These are phyloP conservation scores for Microplitis manilae DNA, from an alignment of 2,888 invertebrate genomes.

Conservation along the genomic window DNA sequence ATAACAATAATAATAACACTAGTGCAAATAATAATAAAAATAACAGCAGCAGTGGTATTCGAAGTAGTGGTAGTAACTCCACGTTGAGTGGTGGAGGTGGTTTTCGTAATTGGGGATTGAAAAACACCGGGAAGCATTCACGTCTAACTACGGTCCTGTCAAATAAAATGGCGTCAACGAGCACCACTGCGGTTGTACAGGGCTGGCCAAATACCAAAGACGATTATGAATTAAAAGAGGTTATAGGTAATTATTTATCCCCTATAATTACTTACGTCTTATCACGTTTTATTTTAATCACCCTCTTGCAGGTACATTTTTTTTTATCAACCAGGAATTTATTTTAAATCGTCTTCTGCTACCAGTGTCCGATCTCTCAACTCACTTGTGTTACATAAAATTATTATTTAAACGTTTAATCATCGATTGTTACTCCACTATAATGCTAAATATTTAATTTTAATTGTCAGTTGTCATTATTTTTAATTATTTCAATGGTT, in stretches of 20 bases:
- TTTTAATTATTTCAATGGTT: not conserved
- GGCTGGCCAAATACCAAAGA: constrained; percentile 92
- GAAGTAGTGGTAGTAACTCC: constrained; percentile 20
- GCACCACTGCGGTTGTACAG: constrained; percentile 72
- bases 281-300: not conserved
- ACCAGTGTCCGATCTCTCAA: not conserved
- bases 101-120: constrained; percentile 57
- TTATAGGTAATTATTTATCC: constrained; percentile 83
- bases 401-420: not conserved
- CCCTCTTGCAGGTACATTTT: not conserved
- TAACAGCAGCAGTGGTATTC: too few species aligned
- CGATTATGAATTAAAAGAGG: constrained; percentile 93
- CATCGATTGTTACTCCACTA: not conserved
- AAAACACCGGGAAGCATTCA: constrained; percentile 72
- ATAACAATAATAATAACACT: not conserved
- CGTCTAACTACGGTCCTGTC: constrained; percentile 75
- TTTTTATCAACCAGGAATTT: constrained; percentile 9
- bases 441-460: not conserved
- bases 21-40: not conserved
- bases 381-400: constrained; percentile 51
- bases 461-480: not conserved
- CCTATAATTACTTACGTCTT: constrained; percentile 16
- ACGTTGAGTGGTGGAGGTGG: constrained; percentile 46
- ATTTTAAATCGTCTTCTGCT: constrained; percentile 24
- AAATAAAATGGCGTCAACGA: constrained; percentile 77